Conservation (phyloP, 2,888 invertebrate species). For the Drosophila yooni region DNA sequence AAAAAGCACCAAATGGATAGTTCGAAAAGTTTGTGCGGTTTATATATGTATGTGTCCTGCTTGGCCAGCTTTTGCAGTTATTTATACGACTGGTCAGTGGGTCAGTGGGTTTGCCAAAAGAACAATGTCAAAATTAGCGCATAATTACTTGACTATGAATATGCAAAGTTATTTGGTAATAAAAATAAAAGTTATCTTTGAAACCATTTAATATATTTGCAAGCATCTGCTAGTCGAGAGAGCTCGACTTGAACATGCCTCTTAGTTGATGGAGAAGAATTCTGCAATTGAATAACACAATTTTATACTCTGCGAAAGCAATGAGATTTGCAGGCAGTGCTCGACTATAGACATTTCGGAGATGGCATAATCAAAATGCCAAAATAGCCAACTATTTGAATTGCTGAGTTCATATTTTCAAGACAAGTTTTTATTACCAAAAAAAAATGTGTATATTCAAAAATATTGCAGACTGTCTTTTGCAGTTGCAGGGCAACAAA, state of each 20-base stretch:
- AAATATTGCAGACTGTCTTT: too few relatives aligned
- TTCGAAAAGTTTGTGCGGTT: slow-evolving; percentile 47
- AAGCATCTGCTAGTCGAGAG: background rate
- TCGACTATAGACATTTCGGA: too few relatives aligned
- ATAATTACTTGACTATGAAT: background rate
- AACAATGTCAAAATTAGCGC: background rate
- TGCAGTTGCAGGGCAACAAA: too few relatives aligned
- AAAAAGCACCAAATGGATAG: slow-evolving; percentile 38
- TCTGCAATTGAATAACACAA: background rate
- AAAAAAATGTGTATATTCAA: background rate
- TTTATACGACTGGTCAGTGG: slow-evolving; percentile 36
- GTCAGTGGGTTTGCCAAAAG: background rate
- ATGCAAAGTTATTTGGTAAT: too few relatives aligned
- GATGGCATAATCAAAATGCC: too few relatives aligned
- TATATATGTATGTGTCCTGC: slow-evolving; percentile 22
- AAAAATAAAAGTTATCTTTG: fast-evolving
- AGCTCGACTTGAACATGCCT: background rate
- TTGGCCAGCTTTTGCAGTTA: slow-evolving; percentile 36
- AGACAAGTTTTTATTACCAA: background rate
- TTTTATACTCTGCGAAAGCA: too few relatives aligned
- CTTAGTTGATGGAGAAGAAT: background rate
- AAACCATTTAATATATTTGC: background rate
- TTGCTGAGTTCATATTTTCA: background rate
- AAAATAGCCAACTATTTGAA: background rate
- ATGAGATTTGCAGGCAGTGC: background rate